Base-by-base conservation (phyloP, 2,797 vertebrate genomes). In the Hydrolagus colliei region DNA sequence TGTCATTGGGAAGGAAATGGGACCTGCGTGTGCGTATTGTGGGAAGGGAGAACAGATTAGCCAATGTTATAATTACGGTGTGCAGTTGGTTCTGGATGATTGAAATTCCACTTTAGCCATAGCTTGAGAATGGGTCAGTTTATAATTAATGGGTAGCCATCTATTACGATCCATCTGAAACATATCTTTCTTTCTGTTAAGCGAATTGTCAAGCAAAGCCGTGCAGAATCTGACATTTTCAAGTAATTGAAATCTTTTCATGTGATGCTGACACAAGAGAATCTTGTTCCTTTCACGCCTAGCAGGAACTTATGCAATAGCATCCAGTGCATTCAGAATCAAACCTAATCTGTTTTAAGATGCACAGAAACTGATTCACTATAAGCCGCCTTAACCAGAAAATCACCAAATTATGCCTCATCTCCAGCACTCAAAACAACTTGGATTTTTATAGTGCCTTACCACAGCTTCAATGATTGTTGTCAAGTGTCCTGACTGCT, bases 131-230 rank as follows among this genome's bases (percentile, higher is more conserved):
- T 1, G 14, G 71, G 14, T 71, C 65, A 16, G 67, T 71, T 18
- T 84, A 68, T 68, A 84, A 68, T 82, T 82, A 63, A 82, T 82
- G 78, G 63, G 71, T 41, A 18, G 20, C 35, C 22, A 84, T 41
- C 35, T 68, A 71, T 41, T 84, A 27, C 71, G 16, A 16, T 11
- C 16, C 79, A 84, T 52, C 16, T 27, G 16, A 27, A 84, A 41
- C 65, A 67, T 41, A 67, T 52, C 41, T 52, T 52, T 3, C 79
- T 71, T 84, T 84, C 63, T 68, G 67, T 84, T 68, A 84, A 84
- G 79, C 71, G 79, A 84, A 84, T 84, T 84, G 79, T 84, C 12
- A 68, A 65, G 12, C 32, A 41, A n/a, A 71, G 20, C 20, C 65
- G 5, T 61, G 61, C 1, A 71, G 79, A 68, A 10, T 84, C 71